Evolutionary conservation across 2,113 vertebrate genomes (phyloP), one percentile per base, ranked within the genome.

Genomic region (Aythya baeri): DNA sequence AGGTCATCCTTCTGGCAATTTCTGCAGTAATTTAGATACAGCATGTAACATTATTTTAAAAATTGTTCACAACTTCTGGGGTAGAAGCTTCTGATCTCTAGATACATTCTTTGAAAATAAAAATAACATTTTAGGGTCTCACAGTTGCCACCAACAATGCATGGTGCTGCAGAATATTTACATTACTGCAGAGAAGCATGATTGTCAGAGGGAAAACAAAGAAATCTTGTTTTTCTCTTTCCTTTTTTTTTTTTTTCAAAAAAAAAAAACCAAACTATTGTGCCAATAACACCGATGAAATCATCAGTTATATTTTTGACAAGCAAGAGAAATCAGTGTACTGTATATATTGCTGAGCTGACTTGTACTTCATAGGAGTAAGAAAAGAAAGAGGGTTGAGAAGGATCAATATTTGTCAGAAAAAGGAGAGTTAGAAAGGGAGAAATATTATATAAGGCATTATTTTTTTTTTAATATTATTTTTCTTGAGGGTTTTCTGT

Each of bases 281-380:
- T 91, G 55, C 71, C 84, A 95, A 73, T 91, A 88, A 75, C 70
- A 31, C 43, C 66, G 50, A 67, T 96, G 76, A 97, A 96, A 93
- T 89, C 65, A 95, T 94, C 65, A 58, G 29, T 95, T 76, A 92
- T 55, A 26, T 17, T 96, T 70, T 79, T 88, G 80, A 85, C 55
- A 91, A 90, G 57, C 18, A 73, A 75, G 44, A 73, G 70, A 59
- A 91, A 77, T 85, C 77, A 77, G 70, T 36, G 22, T 88, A 70
- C 58, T 93, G 18, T 87, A 41, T 79, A 55, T 73, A 85, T 80
- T 87, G 23, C 71, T 92, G 49, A 66, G 21, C 44, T 87, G 76
- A 86, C 68, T 94, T 89, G n/a, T 89, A 61, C 49, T 89, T 93
- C 38, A 41, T 17, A 62, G 18, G 17, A 88, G 79, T 84, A 92